Evolutionary conservation across 2,113 vertebrate species (phyloP).

Genomic region (Beaufortia kweichowensis): DNA sequence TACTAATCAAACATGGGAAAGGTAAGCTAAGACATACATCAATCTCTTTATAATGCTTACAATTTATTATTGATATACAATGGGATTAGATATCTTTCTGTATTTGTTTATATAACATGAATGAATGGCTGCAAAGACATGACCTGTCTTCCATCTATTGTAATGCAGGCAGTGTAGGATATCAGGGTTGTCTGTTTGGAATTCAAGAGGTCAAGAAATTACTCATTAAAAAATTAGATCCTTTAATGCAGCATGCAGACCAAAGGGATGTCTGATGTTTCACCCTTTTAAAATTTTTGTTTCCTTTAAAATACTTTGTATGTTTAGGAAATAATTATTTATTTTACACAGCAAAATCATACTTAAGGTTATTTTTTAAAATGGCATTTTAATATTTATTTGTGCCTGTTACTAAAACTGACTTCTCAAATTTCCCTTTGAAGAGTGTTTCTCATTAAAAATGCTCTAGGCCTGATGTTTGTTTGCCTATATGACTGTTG

Average conservation of each 20-base stretch:
- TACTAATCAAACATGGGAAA: conserved; percentile 49
- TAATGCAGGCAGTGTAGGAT: conserved; percentile 31
- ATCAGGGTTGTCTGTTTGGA: conserved; percentile 18
- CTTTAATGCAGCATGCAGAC: background rate
- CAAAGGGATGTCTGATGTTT: background rate
- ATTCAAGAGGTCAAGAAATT: background rate
- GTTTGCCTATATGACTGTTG: conserved; percentile 54
- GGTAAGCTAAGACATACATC: conserved; percentile 26
- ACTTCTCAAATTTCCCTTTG: too few relatives aligned
- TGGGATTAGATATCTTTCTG: background rate
- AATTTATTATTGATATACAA: background rate
- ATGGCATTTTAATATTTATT: too few relatives aligned
- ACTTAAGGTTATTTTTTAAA: too few relatives aligned
- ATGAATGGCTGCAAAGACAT: background rate
- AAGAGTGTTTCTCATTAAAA: too few relatives aligned
- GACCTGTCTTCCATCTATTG: conserved; percentile 30
- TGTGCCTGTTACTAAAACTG: too few relatives aligned
- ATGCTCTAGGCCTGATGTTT: conserved; percentile 21
- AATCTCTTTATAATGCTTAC: background rate
- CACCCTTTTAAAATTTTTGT: too few relatives aligned
- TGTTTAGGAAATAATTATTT: too few relatives aligned
- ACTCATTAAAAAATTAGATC: conserved; percentile 37
- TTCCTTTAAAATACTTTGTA: too few relatives aligned
- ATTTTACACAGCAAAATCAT: too few relatives aligned
- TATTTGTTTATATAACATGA: background rate